A percentile compares a stretch with the other conserved stretches of the same genome.
These are phyloP conservation scores for Drosophila leonis DNA, from an alignment of 2,888 invertebrate genomes.

Conservation along the genomic window DNA sequence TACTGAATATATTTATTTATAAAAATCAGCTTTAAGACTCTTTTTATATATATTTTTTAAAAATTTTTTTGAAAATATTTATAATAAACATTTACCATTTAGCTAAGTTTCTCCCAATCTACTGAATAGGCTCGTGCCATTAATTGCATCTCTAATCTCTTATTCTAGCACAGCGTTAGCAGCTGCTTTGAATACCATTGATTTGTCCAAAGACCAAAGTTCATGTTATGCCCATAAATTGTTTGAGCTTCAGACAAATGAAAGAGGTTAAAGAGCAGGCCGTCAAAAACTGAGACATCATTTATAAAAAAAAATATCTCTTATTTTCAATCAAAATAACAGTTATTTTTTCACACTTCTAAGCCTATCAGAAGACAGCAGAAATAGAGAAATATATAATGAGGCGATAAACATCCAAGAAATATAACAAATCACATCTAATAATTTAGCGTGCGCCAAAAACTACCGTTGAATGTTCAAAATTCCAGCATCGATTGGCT, in stretches of 20 bases:
- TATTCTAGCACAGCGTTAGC: not conserved
- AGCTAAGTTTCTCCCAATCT: not conserved
- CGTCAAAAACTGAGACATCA: constrained; percentile 17
- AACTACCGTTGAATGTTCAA: constrained; percentile 60
- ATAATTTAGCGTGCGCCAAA: constrained; percentile 80
- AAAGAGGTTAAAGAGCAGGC: constrained; percentile 16
- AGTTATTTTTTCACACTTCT: constrained; percentile 67
- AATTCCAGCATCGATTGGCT: constrained; percentile 25
- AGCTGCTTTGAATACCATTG: constrained; percentile 10
- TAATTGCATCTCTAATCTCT: constrained; percentile 4
- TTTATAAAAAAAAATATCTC: constrained; percentile 45
- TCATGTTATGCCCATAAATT: constrained; percentile 38
- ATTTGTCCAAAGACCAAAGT: constrained; percentile 6
- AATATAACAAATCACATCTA: constrained; percentile 69
- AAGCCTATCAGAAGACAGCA: constrained; percentile 51
- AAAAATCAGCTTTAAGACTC: not conserved
- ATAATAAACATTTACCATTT: not conserved
- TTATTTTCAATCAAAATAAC: constrained; percentile 56
- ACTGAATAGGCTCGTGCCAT: constrained; percentile 14
- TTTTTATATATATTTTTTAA: too few species aligned
- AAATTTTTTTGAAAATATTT: too few species aligned
- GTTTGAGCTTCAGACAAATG: constrained; percentile 5
- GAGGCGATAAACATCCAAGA: constrained; percentile 28
- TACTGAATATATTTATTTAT: not conserved
- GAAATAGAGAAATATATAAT: constrained; percentile 33